phyloP scores from a whole-genome alignment of 1,140 invertebrate species.

The Arion vulgaris region DNA sequence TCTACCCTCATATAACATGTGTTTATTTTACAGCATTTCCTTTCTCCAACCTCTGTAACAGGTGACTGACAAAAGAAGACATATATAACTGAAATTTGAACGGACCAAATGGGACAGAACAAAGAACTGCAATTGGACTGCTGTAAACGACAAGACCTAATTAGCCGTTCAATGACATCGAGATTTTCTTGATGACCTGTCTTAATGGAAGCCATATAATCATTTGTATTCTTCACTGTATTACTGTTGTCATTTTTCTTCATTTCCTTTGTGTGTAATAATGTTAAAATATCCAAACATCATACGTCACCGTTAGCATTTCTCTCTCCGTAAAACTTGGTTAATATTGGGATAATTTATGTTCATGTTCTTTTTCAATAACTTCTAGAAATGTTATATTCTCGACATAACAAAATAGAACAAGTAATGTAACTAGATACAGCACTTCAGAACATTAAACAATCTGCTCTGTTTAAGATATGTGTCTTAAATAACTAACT shows the following conservation, averaged over 20 bases:
- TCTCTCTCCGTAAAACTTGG: too few relatives aligned
- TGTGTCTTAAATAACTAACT: too few relatives aligned
- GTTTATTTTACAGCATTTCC: not conserved
- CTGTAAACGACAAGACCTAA: conserved; percentile 3
- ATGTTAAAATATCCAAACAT: too few relatives aligned
- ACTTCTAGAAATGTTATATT: too few relatives aligned
- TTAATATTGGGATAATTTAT: too few relatives aligned
- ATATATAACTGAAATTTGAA: conserved; percentile 10
- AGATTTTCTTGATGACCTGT: conserved; percentile 1
- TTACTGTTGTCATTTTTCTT: not conserved
- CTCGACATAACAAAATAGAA: too few relatives aligned
- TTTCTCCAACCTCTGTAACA: conserved; percentile 6
- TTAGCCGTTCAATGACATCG: not conserved
- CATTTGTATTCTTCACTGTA: not conserved
- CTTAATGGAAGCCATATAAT: not conserved
- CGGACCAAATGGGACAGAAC: conserved; percentile 16
- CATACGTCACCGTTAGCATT: too few relatives aligned
- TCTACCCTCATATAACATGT: not conserved
- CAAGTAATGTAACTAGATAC: too few relatives aligned
- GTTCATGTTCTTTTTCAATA: too few relatives aligned
- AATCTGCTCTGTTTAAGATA: too few relatives aligned
- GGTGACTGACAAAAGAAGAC: conserved; percentile 22
- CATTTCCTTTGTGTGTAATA: not conserved
- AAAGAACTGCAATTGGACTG: conserved; percentile 25
- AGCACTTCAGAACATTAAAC: too few relatives aligned